Percentiles rank a stretch among this genome's conserved stretches.
Conservation (phyloP, 2,113 vertebrate genomes). For the Sclerurus mexicanus region DNA sequence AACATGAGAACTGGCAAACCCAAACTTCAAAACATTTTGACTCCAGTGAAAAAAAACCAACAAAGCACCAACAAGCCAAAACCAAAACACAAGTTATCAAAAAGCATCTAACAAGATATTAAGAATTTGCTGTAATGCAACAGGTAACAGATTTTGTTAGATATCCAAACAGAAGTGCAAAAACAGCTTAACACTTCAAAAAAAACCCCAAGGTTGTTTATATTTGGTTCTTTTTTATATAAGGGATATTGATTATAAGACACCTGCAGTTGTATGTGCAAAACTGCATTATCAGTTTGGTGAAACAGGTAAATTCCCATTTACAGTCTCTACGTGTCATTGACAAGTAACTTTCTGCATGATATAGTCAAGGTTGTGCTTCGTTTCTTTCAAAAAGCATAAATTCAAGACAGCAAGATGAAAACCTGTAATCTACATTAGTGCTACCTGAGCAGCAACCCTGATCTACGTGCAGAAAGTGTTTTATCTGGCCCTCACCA, state of each 20-base stretch:
- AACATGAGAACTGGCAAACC: not conserved
- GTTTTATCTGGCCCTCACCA: not conserved
- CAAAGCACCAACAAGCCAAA: not conserved
- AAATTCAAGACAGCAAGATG: not conserved
- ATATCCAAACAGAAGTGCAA: not conserved
- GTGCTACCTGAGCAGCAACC: not conserved
- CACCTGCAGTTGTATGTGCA: not conserved
- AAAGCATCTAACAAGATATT: not conserved
- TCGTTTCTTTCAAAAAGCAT: not conserved
- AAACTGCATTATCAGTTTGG: not conserved
- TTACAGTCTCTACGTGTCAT: not conserved
- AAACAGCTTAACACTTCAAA: not conserved
- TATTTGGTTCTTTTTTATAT: not conserved
- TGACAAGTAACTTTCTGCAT: not conserved
- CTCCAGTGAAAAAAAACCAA: not conserved
- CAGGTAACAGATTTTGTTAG: not conserved
- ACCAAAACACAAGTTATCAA: not conserved
- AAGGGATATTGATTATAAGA: not conserved
- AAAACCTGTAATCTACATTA: not conserved
- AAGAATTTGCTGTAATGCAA: not conserved
- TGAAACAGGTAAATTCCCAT: not conserved
- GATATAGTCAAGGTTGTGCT: not conserved
- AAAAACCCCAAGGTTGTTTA: not conserved
- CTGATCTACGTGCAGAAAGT: not conserved
- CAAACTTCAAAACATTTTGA: constrained; percentile 21